These are phyloP conservation scores for Notolepis coatsorum DNA, from an alignment of 2,797 vertebrate species.

Conservation along the genomic window DNA sequence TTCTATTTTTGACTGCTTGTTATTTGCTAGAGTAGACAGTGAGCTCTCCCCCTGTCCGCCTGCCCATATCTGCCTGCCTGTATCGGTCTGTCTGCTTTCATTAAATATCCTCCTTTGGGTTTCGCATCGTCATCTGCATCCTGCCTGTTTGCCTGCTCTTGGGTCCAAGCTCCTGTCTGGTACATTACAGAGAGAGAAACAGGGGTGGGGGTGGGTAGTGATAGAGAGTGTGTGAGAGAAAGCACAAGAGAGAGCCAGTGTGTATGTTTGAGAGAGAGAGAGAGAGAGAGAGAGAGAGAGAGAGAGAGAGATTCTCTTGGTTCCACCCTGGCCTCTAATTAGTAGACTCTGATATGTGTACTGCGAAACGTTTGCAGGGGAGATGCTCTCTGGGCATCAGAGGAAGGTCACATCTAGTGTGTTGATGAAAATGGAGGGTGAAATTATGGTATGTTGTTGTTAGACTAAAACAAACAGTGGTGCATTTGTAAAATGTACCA, in stretches of 20 bases:
- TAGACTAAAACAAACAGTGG: not conserved
- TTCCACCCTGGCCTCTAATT: constrained; percentile 39
- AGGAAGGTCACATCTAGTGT: not conserved
- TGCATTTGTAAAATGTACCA: not conserved
- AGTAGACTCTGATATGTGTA: not conserved
- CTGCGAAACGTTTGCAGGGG: not conserved
- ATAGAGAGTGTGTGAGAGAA: not conserved
- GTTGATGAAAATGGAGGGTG: constrained; percentile 18
- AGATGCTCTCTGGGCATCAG: not conserved
- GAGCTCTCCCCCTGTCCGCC: no score
- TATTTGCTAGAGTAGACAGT: no score
- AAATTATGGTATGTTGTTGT: no score
- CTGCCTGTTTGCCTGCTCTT: no score
- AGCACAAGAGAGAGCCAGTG: not conserved
- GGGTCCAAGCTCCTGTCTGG: no score
- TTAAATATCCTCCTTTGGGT: no score
- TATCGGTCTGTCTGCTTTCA: no score
- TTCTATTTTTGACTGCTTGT: no score
- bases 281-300: not conserved
- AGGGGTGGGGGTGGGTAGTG: not conserved
- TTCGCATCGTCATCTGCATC: no score
- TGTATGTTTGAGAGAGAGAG: no score
- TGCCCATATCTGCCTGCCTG: no score
- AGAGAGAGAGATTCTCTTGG: constrained; percentile 21
- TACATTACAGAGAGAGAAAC: not conserved